phyloP scores from a whole-genome alignment of 2,113 vertebrate species.

The Cinclus mexicanus region DNA sequence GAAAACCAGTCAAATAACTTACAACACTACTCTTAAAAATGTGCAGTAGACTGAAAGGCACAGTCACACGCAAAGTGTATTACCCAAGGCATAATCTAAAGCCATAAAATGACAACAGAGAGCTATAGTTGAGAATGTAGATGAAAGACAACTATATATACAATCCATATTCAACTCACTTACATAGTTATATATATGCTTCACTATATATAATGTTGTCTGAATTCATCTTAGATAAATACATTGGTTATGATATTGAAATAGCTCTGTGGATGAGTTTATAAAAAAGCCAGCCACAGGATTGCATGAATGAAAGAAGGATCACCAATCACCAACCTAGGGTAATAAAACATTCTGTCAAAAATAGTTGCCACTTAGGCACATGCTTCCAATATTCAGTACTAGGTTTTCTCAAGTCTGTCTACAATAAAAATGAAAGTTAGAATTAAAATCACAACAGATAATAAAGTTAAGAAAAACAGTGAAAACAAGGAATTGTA shows the following conservation, averaged over 20 bases:
- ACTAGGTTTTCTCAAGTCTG: background rate
- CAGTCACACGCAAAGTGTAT: background rate
- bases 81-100: background rate
- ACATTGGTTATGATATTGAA: background rate
- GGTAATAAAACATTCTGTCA: background rate
- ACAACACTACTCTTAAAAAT: background rate
- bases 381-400: background rate
- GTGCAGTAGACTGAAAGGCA: background rate
- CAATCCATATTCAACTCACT: background rate
- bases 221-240: background rate
- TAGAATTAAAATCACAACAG: background rate
- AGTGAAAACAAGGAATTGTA: background rate
- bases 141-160: background rate
- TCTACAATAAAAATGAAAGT: background rate
- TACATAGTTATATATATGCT: background rate
- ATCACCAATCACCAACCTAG: background rate
- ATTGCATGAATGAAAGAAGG: background rate
- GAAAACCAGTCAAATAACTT: background rate
- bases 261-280: background rate
- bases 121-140: background rate
- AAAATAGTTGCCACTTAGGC: background rate
- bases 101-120: background rate
- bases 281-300: background rate
- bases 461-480: background rate
- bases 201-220: background rate